Evolutionary conservation across 2,888 invertebrate genomes (phyloP), one percentile per base, ranked within the genome.

Genomic region (Malthinus flaveolus): DNA sequence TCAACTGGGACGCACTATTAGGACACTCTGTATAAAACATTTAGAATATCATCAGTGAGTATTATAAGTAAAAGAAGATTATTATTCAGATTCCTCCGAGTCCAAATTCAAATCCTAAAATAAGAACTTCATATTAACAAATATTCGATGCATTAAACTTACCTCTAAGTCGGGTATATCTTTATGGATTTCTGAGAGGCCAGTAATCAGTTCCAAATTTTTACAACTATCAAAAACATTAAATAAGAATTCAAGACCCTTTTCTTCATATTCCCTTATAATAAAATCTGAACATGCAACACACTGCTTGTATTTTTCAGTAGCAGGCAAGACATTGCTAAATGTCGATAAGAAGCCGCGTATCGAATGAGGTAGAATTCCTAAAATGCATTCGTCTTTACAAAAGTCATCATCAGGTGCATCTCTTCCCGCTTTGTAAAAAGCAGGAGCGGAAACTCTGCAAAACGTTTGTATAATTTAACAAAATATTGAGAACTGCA

Each of bases 331-430:
- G 35, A 95, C 87, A 48, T 90, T 90, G 64, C 90, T 88, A 75
- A 89, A 93, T 37, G 87, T 85, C 65, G 90, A 89, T 3, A 99
- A 80, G 76, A 93, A 96, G 0, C 97, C 97, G 34, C 99, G 84
- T 64, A 99, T 91, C 4, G 96, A 92, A 76, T 98, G 97, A 0
- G 97, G 97, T 31, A 97, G 81, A 1, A 91, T 82, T 0, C 97
- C 97, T 0, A 97, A 80, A 1, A 89, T 80, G 0, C 89, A 87
- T 68, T 86, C 82, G 11, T 76, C 75, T 36, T 71, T 69, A 7
- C 78, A 71, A 6, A 76, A 74, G 2, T 78, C 78, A 0, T 32
- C 35, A 4, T 61, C 53, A 39, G 61, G 35, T n/a, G 52, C 54
- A 5, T 50, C 37, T 11, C 75, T 73, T 35, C 73, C 76, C 37